These are phyloP conservation scores for Tangachromis dhanisi DNA, from an alignment of 2,113 vertebrate genomes.

Conservation along the genomic window DNA sequence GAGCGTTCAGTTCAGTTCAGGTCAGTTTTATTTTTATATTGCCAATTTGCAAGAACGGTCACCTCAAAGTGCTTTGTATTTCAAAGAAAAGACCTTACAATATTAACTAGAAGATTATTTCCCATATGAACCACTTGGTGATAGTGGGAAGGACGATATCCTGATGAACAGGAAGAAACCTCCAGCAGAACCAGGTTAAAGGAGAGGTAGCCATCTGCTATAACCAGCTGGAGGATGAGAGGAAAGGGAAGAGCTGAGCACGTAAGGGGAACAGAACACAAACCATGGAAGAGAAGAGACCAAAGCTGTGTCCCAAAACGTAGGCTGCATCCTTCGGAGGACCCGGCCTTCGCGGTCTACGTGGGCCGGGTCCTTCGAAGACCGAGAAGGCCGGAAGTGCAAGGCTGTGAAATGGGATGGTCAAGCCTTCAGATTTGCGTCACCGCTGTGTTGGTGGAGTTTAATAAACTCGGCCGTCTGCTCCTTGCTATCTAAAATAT, in stretches of 20 bases:
- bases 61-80: not conserved
- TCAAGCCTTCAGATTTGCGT: not conserved
- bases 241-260: not conserved
- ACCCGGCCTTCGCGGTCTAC: not conserved
- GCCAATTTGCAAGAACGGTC: not conserved
- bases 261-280: not conserved
- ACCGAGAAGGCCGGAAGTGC: not conserved
- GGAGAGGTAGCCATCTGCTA: not conserved
- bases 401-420: not conserved
- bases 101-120: not conserved
- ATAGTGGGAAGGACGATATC: not conserved
- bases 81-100: not conserved
- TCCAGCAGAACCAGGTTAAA: not conserved
- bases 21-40: not conserved
- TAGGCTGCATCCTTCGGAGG: not conserved
- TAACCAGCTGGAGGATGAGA: not conserved
- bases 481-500: not conserved
- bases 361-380: not conserved
- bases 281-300: not conserved
- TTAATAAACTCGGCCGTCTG: not conserved
- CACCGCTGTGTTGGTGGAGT: not conserved
- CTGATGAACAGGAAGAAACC: not conserved
- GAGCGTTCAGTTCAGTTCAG: not conserved
- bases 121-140: not conserved
- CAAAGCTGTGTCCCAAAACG: not conserved